Evolutionary conservation across 1,140 invertebrate species (phyloP).

Genomic region (Diorhabda carinulata): DNA sequence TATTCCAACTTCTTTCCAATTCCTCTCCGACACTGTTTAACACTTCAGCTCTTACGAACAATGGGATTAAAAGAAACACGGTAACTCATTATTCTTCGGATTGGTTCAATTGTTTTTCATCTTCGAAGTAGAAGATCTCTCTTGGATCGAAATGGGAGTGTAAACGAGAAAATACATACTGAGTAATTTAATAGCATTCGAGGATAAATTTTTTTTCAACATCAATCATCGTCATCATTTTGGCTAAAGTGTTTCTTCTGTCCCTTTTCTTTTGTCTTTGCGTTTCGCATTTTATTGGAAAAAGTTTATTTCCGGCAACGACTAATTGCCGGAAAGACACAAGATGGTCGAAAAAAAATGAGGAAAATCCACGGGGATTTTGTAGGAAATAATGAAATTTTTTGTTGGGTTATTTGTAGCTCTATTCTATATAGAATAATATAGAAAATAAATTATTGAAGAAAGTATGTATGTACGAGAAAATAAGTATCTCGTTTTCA

Average conservation of each 20-base stretch:
- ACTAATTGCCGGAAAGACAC: slow-evolving; percentile 15
- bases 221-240: slow-evolving; percentile 10
- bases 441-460: too few relatives aligned
- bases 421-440: too few relatives aligned
- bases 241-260: slow-evolving; percentile 5
- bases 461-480: too few relatives aligned
- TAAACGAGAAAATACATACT: not conserved
- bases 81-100: slow-evolving; percentile 11
- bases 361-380: not conserved
- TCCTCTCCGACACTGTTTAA: too few relatives aligned
- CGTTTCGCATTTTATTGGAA: not conserved
- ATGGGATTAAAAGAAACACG: slow-evolving; percentile 5
- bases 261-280: slow-evolving; percentile 4
- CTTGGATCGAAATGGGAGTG: too few relatives aligned
- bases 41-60: not conserved
- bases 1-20: too few relatives aligned
- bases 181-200: slow-evolving; percentile 10
- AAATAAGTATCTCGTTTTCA: too few relatives aligned
- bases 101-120: slow-evolving; percentile 16
- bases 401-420: too few relatives aligned
- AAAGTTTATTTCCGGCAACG: slow-evolving; percentile 11
- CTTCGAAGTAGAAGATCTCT: not conserved
- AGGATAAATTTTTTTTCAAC: slow-evolving; percentile 7
- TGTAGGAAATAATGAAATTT: too few relatives aligned
- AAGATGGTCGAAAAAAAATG: not conserved